phyloP scores from a whole-genome alignment of 2,113 vertebrate species.

The Psettodes erumei region DNA sequence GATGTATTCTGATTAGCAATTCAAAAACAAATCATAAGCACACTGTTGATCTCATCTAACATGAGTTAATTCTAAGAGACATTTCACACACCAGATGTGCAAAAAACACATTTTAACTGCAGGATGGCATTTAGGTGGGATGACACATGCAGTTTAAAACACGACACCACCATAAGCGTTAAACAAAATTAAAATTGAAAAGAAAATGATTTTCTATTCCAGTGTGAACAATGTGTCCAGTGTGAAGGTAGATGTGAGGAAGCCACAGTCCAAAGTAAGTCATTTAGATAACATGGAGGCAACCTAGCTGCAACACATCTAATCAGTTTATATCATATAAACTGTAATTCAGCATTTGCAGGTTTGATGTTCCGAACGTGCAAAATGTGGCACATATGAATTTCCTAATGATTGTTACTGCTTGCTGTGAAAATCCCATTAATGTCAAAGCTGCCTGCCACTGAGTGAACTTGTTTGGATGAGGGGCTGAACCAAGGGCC shows the following conservation, averaged over 20 bases:
- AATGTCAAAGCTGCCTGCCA: conserved; percentile 15
- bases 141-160: neutral
- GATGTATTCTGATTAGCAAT: neutral
- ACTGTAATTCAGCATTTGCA: conserved; percentile 6
- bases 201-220: too few relatives aligned
- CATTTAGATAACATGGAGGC: neutral
- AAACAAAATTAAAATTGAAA: too few relatives aligned
- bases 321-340: conserved; percentile 8
- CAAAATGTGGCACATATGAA: neutral
- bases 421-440: conserved; percentile 12
- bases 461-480: conserved; percentile 30
- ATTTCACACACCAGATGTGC: neutral
- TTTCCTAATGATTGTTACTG: conserved; percentile 17
- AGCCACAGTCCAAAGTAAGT: neutral
- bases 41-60: neutral
- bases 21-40: neutral
- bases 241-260: neutral
- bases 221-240: too few relatives aligned
- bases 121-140: neutral
- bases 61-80: neutral
- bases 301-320: neutral
- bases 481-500: conserved; percentile 13
- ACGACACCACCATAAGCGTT: neutral
- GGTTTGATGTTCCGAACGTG: neutral
- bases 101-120: neutral